These are phyloP conservation scores for Colinus virginianus DNA, from an alignment of 2,113 vertebrate genomes.

Conservation along the genomic window DNA sequence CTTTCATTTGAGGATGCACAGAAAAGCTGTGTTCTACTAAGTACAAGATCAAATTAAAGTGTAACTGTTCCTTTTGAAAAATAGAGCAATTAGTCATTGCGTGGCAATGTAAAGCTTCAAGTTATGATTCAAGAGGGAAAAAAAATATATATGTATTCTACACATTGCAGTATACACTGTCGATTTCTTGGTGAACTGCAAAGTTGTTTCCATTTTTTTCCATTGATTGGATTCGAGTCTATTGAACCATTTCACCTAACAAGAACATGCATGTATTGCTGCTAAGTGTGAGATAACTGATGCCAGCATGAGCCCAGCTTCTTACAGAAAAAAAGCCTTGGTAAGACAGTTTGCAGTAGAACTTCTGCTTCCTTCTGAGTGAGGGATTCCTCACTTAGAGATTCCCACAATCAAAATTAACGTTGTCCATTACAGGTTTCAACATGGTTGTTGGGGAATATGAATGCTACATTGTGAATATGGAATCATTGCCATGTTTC, in stretches of 20 bases:
- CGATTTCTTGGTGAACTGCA: constrained; percentile 1
- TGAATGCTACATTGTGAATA: constrained; percentile 48
- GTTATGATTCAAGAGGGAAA: constrained; percentile 25
- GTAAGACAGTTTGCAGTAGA: constrained; percentile 45
- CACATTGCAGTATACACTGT: constrained; percentile 5
- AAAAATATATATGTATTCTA: background rate
- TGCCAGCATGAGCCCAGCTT: constrained; percentile 57
- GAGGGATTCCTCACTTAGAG: background rate
- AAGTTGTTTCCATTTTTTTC: constrained; percentile 6
- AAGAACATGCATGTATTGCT: constrained; percentile 61
- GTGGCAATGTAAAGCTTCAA: constrained; percentile 15
- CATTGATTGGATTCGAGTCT: constrained; percentile 31
- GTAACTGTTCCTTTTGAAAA: constrained; percentile 34
- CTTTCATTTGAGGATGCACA: constrained; percentile 60
- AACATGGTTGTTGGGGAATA: constrained; percentile 31
- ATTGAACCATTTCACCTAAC: constrained; percentile 27
- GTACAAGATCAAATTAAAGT: constrained; percentile 35
- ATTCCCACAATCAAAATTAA: background rate
- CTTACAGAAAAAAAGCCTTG: constrained; percentile 20
- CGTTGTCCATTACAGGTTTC: constrained; percentile 46
- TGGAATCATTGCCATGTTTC: constrained; percentile 46
- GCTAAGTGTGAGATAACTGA: constrained; percentile 62
- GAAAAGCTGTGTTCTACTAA: constrained; percentile 15
- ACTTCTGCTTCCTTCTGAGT: background rate
- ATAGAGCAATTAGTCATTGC: constrained; percentile 4